Conservation (phyloP, 2,797 vertebrate species). For the Halcyon leucocephala region DNA sequence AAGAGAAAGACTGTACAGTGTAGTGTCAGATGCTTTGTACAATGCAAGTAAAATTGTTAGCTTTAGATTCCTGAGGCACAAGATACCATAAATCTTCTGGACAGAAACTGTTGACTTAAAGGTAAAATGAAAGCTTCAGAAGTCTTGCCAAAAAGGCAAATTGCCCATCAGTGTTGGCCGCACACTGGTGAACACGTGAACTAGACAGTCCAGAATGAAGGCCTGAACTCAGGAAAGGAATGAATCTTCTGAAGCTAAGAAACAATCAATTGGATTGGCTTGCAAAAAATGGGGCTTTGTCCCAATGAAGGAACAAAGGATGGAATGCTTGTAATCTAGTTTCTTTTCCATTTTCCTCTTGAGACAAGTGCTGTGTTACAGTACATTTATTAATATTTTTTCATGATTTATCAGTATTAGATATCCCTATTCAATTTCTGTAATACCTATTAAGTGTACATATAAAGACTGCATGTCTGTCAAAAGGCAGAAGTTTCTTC, state of each 20-base stretch:
- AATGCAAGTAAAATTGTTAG: not conserved
- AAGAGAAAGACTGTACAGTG: not conserved
- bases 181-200: not conserved
- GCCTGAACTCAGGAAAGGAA: not conserved
- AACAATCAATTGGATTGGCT: not conserved
- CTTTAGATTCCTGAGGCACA: not conserved
- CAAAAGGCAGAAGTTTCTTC: not conserved
- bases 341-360: not conserved
- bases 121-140: slow-evolving; percentile 12
- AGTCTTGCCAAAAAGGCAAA: not conserved
- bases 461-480: not conserved
- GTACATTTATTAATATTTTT: not conserved
- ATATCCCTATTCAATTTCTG: not conserved
- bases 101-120: slow-evolving; percentile 4
- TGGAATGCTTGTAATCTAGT: not conserved
- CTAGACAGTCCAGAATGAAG: not conserved
- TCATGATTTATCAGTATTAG: not conserved
- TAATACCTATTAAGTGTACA: not conserved
- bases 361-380: not conserved
- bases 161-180: not conserved
- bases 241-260: not conserved
- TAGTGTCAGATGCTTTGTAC: not conserved
- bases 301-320: not conserved
- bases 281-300: not conserved
- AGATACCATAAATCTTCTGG: not conserved